Evolutionary conservation across 2,888 invertebrate genomes (phyloP).

Genomic region (Caenorhabditis wallacei): DNA sequence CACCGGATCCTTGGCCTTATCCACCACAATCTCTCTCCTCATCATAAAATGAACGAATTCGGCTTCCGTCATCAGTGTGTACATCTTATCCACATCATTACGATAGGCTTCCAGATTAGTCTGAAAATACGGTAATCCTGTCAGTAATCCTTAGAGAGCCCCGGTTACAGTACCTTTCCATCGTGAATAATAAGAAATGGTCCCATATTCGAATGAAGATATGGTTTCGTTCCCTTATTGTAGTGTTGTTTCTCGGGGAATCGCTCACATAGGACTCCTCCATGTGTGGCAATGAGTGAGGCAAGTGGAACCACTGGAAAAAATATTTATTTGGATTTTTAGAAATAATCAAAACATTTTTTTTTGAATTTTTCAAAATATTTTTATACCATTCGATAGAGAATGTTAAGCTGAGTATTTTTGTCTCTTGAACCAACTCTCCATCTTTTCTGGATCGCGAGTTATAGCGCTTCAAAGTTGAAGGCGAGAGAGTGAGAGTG

Average conservation of each 20-base stretch:
- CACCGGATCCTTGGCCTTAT: background rate
- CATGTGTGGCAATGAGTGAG: background rate
- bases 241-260: conserved; percentile 6
- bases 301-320: background rate
- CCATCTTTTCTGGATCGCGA: too few species aligned
- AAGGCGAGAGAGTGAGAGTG: too few species aligned
- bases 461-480: too few species aligned
- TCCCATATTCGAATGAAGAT: conserved; percentile 20
- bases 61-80: conserved; percentile 8
- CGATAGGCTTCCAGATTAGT: background rate
- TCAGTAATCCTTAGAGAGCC: background rate
- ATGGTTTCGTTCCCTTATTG: conserved; percentile 16
- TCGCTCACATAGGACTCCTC: conserved; percentile 4
- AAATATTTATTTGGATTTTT: background rate
- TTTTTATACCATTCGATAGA: background rate
- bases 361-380: background rate
- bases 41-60: conserved; percentile 29
- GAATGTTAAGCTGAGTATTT: background rate
- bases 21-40: background rate
- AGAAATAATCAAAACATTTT: background rate
- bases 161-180: background rate
- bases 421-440: background rate
- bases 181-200: conserved; percentile 33
- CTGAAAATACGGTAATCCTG: background rate
- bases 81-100: conserved; percentile 22